These are phyloP conservation scores for Pristionchus fissidentatus DNA, from an alignment of 2,888 invertebrate genomes.

Conservation along the genomic window DNA sequence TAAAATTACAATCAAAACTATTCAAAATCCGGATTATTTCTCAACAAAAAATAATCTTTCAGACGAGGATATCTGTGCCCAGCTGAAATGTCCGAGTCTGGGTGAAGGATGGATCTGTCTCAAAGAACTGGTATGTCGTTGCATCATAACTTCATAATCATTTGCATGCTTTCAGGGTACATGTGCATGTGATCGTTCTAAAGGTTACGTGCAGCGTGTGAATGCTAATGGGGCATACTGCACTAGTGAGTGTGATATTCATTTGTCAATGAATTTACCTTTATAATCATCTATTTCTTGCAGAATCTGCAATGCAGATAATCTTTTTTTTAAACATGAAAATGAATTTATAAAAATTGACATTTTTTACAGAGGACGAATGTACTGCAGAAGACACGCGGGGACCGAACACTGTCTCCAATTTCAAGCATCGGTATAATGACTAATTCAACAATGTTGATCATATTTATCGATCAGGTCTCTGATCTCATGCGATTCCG, in stretches of 20 bases:
- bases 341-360: background rate
- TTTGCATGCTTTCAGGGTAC: background rate
- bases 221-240: constrained; percentile 25
- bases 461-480: background rate
- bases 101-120: constrained; percentile 50
- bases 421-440: constrained; percentile 46
- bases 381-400: constrained; percentile 42
- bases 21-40: background rate
- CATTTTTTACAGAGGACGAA: constrained; percentile 43
- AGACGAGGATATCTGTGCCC: constrained; percentile 47
- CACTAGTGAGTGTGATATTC: constrained; percentile 8
- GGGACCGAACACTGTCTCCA: constrained; percentile 47
- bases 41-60: background rate
- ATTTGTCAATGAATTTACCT: background rate
- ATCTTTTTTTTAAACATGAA: too few species aligned
- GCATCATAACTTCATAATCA: background rate
- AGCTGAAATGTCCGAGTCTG: constrained; percentile 26
- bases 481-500: constrained; percentile 40
- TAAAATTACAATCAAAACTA: too few species aligned
- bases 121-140: background rate
- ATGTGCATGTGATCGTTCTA: constrained; percentile 46
- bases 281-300: background rate
- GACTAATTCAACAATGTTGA: background rate
- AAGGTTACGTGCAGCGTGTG: constrained; percentile 48
- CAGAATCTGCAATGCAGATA: background rate